Base-by-base conservation (phyloP, 2,113 vertebrate genomes). In the Porphyrio hochstetteri region DNA sequence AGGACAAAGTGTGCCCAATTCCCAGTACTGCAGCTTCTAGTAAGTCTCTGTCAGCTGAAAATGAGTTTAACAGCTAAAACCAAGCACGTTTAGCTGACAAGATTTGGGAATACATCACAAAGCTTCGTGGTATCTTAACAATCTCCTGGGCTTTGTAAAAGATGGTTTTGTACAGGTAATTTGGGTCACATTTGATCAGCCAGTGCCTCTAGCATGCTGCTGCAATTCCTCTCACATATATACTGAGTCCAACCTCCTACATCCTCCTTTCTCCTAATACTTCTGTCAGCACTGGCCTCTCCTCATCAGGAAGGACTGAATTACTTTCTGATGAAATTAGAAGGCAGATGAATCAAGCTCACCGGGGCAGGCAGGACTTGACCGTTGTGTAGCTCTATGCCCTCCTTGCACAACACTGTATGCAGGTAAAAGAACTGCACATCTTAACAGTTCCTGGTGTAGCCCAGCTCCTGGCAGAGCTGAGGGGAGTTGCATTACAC, bases 31-130 rank as follows among this genome's bases (percentile, higher is more conserved):
- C 28, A 82, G 69, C 77, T 84, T 90, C 68, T 29, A 81, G 60
- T 56, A 78, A 77, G 68, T n/a, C 56, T 71, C 33, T 56, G 53
- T 40, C 84, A 91, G 82, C 44, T 82, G 82, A 91, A 76, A 57
- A 91, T 77, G 35, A 80, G 57, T 92, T 91, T 63, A 89, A 50
- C 18, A 90, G 78, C 74, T 82, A 89, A 79, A 72, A 76, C 74
- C 33, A 86, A 82, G 50, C 14, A 79, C 9, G 55, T 74, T 85
- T 52, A 76, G 52, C 29, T 67, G 59, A 44, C 63, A 88, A 35
- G 25, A 80, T 55, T 65, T 87, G 75, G 40, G 59, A 94, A 86
- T 55, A 86, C 42, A 69, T 59, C 61, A 36, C 12, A 24, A 88
- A 88, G 53, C 48, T 57, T 89, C 75, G 36, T 1, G 6, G 46